Percentiles rank a stretch among this genome's conserved stretches.
These are phyloP conservation scores for Emberiza fucata DNA, from an alignment of 2,113 vertebrate genomes.

Conservation along the genomic window DNA sequence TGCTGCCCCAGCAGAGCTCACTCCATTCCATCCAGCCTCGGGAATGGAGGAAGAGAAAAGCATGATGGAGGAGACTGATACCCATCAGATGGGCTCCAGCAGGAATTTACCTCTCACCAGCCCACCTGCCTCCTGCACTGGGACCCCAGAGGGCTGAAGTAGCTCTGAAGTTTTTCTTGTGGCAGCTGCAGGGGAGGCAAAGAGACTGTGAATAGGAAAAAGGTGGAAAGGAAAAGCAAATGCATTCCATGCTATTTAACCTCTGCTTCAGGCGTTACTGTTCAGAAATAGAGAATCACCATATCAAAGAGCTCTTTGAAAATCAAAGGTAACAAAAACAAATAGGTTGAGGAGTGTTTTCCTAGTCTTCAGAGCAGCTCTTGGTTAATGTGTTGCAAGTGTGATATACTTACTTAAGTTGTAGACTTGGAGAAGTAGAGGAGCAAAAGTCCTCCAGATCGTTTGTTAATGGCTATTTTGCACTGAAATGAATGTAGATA, in stretches of 20 bases:
- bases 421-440: background rate
- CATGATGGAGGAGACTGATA: background rate
- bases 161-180: background rate
- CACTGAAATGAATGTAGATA: background rate
- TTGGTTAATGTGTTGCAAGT: background rate
- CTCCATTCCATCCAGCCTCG: accelerated
- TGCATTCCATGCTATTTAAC: background rate
- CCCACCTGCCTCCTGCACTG: background rate
- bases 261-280: slow-evolving; percentile 6
- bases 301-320: slow-evolving; percentile 54
- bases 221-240: background rate
- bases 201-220: background rate
- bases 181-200: background rate
- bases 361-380: background rate
- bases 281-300: slow-evolving; percentile 15
- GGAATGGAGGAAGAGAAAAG: background rate
- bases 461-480: background rate
- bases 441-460: background rate
- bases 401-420: background rate
- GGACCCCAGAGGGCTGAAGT: background rate
- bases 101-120: background rate
- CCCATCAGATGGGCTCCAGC: background rate
- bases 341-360: background rate
- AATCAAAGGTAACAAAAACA: background rate
- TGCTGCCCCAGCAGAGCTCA: background rate